phyloP scores from a whole-genome alignment of 2,797 vertebrate genomes.

The Phaenicophaeus curvirostris region DNA sequence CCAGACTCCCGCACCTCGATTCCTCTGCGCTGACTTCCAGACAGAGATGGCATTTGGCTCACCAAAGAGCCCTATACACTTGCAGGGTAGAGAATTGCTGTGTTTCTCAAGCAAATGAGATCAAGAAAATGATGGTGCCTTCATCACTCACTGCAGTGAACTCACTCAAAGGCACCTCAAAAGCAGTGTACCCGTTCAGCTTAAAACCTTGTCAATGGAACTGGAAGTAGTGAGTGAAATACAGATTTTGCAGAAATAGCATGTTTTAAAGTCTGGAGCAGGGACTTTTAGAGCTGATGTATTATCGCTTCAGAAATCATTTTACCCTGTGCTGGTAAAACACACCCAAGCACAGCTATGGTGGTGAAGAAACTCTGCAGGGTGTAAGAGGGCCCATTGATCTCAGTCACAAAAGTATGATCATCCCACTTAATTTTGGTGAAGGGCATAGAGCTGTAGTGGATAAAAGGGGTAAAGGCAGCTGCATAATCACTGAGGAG shows the following conservation, averaged over 20 bases:
- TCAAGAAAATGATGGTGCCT: background rate
- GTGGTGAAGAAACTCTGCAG: background rate
- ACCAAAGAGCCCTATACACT: background rate
- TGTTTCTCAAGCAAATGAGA: background rate
- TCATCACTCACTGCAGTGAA: background rate
- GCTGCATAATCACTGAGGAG: background rate
- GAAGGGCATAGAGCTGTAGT: fast-evolving
- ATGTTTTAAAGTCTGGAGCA: background rate
- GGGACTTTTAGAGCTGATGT: background rate
- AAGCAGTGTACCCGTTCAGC: background rate
- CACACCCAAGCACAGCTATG: background rate
- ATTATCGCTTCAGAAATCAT: background rate
- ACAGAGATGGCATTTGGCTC: background rate
- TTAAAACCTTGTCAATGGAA: background rate
- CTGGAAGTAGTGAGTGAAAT: background rate
- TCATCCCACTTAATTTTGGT: background rate
- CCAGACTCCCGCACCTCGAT: background rate
- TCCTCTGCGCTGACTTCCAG: background rate
- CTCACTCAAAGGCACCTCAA: background rate
- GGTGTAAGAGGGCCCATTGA: fast-evolving
- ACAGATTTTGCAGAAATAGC: background rate
- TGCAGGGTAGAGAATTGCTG: background rate
- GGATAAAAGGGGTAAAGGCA: background rate
- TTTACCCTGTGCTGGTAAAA: background rate
- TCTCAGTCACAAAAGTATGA: background rate